Conservation (phyloP, 2,797 vertebrate genomes). For the Borostomias antarcticus region DNA sequence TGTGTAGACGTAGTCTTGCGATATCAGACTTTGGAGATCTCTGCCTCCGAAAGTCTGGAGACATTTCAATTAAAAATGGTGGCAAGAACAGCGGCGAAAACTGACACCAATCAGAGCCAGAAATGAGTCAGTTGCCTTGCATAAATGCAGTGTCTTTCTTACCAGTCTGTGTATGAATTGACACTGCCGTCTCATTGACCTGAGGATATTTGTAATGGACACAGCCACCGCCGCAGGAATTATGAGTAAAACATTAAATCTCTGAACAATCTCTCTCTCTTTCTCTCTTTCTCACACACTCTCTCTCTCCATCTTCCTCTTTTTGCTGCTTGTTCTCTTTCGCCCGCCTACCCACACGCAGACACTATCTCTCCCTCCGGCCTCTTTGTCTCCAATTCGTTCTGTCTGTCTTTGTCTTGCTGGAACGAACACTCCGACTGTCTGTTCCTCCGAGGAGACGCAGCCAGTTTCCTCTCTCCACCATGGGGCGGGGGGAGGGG, state of each 20-base stretch:
- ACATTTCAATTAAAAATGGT: too few relatives aligned
- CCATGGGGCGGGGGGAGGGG: neutral
- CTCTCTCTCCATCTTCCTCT: neutral
- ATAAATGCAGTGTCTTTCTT: slow-evolving; percentile 16
- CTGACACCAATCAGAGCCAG: too few relatives aligned
- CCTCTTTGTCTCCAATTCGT: too few relatives aligned
- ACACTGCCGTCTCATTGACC: neutral
- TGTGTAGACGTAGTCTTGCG: too few relatives aligned
- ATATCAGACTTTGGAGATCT: too few relatives aligned
- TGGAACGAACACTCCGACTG: neutral
- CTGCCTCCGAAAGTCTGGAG: too few relatives aligned
- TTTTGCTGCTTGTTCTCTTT: slow-evolving; percentile 35
- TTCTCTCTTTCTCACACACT: neutral
- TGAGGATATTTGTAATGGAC: too few relatives aligned
- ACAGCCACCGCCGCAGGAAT: neutral
- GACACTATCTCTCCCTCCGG: slow-evolving; percentile 12
- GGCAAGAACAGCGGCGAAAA: neutral
- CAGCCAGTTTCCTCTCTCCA: slow-evolving; percentile 18
- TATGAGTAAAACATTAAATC: slow-evolving; percentile 4
- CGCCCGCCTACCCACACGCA: slow-evolving; percentile 35
- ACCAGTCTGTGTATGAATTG: slow-evolving; percentile 2
- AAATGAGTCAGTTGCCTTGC: neutral
- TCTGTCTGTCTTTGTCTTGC: too few relatives aligned
- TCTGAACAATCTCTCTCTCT: neutral
- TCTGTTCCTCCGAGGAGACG: slow-evolving; percentile 15